Evolutionary conservation across 2,797 vertebrate species (phyloP).

Genomic region (Notoglanidium macrostoma): DNA sequence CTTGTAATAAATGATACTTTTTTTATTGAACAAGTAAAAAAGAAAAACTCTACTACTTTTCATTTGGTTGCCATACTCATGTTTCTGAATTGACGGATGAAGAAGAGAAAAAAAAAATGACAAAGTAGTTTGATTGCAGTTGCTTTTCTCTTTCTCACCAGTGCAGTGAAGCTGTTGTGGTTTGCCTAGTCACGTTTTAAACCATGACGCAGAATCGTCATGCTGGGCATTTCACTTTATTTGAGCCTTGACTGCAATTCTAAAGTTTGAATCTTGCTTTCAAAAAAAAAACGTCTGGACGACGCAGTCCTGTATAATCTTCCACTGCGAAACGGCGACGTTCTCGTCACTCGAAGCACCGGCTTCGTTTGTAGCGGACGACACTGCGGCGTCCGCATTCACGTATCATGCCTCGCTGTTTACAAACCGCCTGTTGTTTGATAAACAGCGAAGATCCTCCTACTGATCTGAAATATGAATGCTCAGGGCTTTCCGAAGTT

Average conservation of each 20-base stretch:
- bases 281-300: neutral
- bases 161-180: neutral
- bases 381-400: neutral
- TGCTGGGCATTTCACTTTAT: neutral
- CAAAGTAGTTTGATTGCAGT: neutral
- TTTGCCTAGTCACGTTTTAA: neutral
- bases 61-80: neutral
- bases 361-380: neutral
- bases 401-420: neutral
- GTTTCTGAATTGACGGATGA: neutral
- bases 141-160: neutral
- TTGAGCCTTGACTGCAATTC: neutral
- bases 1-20: neutral
- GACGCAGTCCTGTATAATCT: neutral
- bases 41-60: neutral
- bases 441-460: neutral
- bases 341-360: neutral
- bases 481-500: neutral
- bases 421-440: neutral
- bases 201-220: neutral
- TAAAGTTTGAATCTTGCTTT: neutral
- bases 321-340: neutral
- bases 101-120: neutral
- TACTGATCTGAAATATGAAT: conserved; percentile 10
- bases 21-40: neutral